Base-by-base conservation (phyloP, 1,140 invertebrate genomes). In the Telenomus remus region DNA sequence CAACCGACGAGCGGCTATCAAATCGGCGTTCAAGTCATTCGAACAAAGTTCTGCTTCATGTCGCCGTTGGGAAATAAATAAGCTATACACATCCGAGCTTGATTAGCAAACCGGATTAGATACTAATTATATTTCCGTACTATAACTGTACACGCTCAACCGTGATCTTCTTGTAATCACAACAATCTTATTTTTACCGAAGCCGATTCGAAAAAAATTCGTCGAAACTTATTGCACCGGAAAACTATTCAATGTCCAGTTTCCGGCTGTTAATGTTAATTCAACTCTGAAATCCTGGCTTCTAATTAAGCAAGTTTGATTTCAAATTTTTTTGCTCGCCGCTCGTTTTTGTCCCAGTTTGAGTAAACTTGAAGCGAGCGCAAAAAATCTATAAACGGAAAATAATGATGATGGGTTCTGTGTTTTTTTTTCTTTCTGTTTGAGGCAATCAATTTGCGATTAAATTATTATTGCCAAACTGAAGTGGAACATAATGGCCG, bases 41-140 rank as follows among this genome's bases (percentile, higher is more conserved):
- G 39, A 57, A 57, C 42, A 71, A 72, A 64, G 61, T 73, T 66
- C 34, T 54, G 46, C 27, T 61, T 56, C 48, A 61, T 60, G 55
- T 60, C 56, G 50, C 50, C 63, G 71, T 61, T 66, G 61, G 56
- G 46, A 74, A 61, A 27, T 50, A 56, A 74, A 74, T 66, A 66
- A 74, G 19, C 16, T 66, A 27, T 27, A 55, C 47, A 66, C 51
- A 74, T 66, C 71, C 56, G 56, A 61, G 50, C 47, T 73, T 66
- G 70, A 73, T 73, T 73, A 61, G 37, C 63, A 73, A 73, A 73
- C 61, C 63, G 61, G 70, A 73, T 73, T 61, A 73, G 56, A 73
- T 61, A 61, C 50, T 61, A 66, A 73, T 66, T 73, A 73, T 61
- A 66, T 66, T 73, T 73, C 70, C 70, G 70, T 46, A 46, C 54